phyloP scores from a whole-genome alignment of 2,888 invertebrate genomes.

The Ophion obscuratus region DNA sequence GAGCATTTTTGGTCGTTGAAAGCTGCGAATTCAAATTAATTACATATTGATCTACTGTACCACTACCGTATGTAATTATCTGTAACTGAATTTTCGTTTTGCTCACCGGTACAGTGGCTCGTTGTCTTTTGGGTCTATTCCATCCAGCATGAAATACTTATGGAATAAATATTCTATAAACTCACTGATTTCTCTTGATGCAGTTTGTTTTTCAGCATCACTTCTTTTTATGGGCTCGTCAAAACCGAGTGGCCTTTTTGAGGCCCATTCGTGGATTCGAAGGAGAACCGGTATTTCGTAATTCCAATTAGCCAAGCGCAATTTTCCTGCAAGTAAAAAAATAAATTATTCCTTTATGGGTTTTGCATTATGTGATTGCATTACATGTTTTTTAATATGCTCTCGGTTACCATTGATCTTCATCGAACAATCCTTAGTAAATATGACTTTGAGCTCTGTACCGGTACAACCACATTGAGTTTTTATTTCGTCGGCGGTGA shows the following conservation, averaged over 20 bases:
- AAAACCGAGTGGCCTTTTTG: too few species aligned
- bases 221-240: slow-evolving; percentile 17
- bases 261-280: too few species aligned
- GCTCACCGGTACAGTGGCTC: background rate
- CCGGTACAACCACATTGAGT: background rate
- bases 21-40: slow-evolving; percentile 9
- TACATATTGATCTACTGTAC: slow-evolving; percentile 11
- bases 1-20: background rate
- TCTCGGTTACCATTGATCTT: too few species aligned
- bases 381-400: too few species aligned
- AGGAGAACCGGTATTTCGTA: too few species aligned
- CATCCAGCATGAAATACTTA: slow-evolving; percentile 1
- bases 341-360: too few species aligned
- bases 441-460: background rate
- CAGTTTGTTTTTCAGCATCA: background rate
- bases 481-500: slow-evolving; percentile 10
- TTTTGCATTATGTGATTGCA: too few species aligned
- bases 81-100: too few species aligned
- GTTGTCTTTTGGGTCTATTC: background rate
- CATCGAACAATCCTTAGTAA: too few species aligned
- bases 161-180: background rate
- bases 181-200: background rate
- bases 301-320: too few species aligned
- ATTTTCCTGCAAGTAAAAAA: too few species aligned
- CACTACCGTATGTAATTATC: slow-evolving; percentile 9